Conservation (phyloP, 2,113 vertebrate species). For the Alexandromys fortis region DNA sequence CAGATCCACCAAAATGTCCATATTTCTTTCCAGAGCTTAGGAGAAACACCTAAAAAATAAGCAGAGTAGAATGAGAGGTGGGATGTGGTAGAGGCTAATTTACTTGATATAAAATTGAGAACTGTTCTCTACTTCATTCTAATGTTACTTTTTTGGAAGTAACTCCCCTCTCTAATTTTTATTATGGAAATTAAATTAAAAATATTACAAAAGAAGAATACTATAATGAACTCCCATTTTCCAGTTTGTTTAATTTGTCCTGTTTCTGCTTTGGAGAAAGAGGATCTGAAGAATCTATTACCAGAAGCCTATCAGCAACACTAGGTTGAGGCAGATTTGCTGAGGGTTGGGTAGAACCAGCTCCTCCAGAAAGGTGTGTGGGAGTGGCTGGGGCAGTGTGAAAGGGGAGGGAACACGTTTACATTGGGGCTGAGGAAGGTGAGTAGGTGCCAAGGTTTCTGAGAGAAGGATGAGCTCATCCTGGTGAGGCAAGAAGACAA, state of each 20-base stretch:
- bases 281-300: background rate
- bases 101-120: background rate
- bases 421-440: background rate
- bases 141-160: background rate
- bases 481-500: background rate
- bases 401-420: background rate
- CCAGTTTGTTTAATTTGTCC: background rate
- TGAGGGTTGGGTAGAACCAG: background rate
- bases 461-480: background rate
- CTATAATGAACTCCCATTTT: background rate
- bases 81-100: background rate
- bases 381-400: background rate
- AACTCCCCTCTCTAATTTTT: background rate
- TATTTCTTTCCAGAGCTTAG: background rate
- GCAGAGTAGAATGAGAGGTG: background rate
- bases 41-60: background rate
- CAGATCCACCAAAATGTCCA: background rate
- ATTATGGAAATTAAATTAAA: slow-evolving; percentile 31
- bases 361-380: background rate
- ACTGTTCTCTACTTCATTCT: background rate
- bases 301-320: background rate
- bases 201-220: slow-evolving; percentile 16
- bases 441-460: background rate
- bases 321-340: background rate
- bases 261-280: background rate